phyloP scores from a whole-genome alignment of 2,797 vertebrate genomes.

The Champsocephalus gunnari region DNA sequence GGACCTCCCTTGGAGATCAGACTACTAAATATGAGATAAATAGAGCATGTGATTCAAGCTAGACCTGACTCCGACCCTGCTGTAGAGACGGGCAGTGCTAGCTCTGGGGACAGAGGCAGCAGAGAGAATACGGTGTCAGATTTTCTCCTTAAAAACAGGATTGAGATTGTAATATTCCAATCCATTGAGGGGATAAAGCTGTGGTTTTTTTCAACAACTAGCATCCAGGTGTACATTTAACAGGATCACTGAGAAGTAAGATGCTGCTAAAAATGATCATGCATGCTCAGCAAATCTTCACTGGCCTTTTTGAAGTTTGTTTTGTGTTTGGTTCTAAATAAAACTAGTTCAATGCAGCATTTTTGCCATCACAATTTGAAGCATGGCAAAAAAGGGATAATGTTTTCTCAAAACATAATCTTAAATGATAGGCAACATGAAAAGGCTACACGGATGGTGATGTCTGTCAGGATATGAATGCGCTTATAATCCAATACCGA shows the following conservation, averaged over 20 bases:
- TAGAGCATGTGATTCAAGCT: conserved; percentile 1
- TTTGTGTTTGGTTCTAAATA: conserved; percentile 19
- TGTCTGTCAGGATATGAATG: conserved; percentile 41
- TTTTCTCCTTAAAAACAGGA: conserved; percentile 13
- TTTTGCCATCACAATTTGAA: conserved; percentile 43
- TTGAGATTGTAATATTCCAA: conserved; percentile 22
- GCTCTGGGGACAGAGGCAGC: conserved; percentile 8
- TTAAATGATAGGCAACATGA: conserved; percentile 8
- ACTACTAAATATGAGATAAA: conserved; percentile 8
- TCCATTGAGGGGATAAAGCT: conserved; percentile 2
- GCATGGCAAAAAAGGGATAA: conserved; percentile 4
- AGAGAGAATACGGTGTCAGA: not conserved
- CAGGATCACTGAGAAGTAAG: conserved; percentile 49
- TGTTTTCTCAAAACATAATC: not conserved
- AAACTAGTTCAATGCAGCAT: conserved; percentile 28
- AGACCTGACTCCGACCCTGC: not conserved
- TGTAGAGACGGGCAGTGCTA: conserved; percentile 8
- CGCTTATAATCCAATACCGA: conserved; percentile 45
- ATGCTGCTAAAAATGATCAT: conserved; percentile 56
- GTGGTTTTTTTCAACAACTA: conserved; percentile 43
- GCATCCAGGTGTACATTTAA: conserved; percentile 57
- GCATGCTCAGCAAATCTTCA: conserved; percentile 53
- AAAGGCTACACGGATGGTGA: conserved; percentile 22
- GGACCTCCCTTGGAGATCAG: no score
- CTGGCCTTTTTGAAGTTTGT: conserved; percentile 13